Percentiles rank a stretch among this genome's conserved stretches.
These are phyloP conservation scores for Rhombomys opimus DNA, from an alignment of 2,113 vertebrate genomes.

Conservation along the genomic window DNA sequence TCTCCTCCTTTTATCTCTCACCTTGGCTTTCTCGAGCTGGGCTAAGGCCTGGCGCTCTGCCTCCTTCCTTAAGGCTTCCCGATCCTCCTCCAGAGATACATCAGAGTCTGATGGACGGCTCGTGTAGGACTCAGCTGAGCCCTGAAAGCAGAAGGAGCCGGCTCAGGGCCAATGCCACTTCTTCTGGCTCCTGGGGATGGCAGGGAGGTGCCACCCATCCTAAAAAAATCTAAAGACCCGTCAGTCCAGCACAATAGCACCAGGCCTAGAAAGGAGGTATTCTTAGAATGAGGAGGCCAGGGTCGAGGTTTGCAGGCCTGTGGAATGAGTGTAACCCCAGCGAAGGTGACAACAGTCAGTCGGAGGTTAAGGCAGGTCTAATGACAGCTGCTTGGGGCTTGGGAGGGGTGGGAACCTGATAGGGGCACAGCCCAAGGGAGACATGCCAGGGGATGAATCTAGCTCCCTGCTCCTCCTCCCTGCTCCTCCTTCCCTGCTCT, in stretches of 20 bases:
- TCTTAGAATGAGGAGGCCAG: background rate
- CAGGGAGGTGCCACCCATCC: background rate
- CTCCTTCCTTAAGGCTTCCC: conserved; percentile 96
- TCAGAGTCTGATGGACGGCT: conserved; percentile 98
- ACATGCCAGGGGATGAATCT: conserved; percentile 22
- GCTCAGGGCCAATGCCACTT: background rate
- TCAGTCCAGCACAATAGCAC: background rate
- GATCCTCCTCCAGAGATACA: conserved; percentile 97
- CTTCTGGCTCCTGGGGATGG: background rate
- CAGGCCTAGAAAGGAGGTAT: background rate
- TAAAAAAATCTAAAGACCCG: background rate
- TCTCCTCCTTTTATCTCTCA: conserved; percentile 77
- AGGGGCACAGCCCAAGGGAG: conserved; percentile 59
- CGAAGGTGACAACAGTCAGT: conserved; percentile 49
- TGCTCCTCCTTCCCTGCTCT: conserved; percentile 48
- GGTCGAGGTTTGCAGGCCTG: background rate
- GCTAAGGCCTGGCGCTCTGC: conserved; percentile 97
- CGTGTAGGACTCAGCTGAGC: conserved; percentile 98
- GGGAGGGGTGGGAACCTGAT: conserved; percentile 78
- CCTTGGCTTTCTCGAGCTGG: conserved; percentile 99
- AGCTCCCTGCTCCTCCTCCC: background rate
- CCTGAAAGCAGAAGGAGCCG: conserved; percentile 84
- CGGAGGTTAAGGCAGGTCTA: conserved; percentile 67
- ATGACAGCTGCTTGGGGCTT: conserved; percentile 78
- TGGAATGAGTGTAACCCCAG: conserved; percentile 11